Evolutionary conservation across 2,113 vertebrate species (phyloP).

Genomic region (Halichoerus grypus): DNA sequence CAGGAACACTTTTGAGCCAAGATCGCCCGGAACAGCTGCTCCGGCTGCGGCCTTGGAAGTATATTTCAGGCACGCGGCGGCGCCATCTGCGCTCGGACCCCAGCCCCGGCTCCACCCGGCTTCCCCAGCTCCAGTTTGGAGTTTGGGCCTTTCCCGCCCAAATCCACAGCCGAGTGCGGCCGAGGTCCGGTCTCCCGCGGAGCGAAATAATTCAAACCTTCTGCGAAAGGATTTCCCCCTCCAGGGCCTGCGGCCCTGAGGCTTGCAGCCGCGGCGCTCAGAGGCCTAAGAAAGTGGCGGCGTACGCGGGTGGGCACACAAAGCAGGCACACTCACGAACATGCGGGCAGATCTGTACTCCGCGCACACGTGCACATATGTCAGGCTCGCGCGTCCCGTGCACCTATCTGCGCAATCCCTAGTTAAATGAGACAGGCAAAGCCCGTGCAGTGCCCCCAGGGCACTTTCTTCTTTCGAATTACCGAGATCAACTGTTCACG

Average conservation of each 20-base stretch:
- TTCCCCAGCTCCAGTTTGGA: neutral
- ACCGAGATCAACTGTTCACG: neutral
- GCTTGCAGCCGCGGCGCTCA: neutral
- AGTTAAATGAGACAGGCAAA: neutral
- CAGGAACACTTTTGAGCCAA: neutral
- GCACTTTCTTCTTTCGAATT: neutral
- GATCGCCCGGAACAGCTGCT: constrained; percentile 59
- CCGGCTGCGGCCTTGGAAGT: constrained; percentile 29
- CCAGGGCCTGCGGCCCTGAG: neutral
- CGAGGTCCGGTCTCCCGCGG: constrained; percentile 54
- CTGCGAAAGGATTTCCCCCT: constrained; percentile 21
- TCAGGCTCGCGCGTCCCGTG: neutral
- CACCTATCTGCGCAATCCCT: neutral
- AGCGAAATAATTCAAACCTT: constrained; percentile 77
- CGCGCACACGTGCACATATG: neutral
- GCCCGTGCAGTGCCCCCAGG: neutral
- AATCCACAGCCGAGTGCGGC: neutral
- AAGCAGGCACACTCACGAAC: neutral
- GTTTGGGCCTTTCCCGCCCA: constrained; percentile 45
- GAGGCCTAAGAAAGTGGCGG: neutral
- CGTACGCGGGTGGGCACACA: neutral
- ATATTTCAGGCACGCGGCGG: constrained; percentile 61
- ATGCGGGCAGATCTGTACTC: neutral
- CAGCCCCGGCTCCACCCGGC: neutral
- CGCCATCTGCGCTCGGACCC: constrained; percentile 57